Conservation (phyloP, 2,113 vertebrate species). For the Gila orcuttii region DNA sequence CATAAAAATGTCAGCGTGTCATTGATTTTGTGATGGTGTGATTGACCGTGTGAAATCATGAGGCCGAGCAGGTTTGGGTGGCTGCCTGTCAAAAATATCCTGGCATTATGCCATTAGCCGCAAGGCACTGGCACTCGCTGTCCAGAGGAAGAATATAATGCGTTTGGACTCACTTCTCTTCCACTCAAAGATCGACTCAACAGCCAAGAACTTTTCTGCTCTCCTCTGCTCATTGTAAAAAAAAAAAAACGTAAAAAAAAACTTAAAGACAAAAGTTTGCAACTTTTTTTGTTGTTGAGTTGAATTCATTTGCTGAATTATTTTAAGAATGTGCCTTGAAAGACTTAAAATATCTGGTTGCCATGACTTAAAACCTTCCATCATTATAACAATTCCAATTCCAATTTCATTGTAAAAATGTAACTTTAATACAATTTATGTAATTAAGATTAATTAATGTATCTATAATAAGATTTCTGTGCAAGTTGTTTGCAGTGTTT, state of each 20-base stretch:
- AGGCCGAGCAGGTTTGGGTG: neutral
- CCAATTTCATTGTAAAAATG: too few relatives aligned
- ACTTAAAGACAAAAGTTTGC: neutral
- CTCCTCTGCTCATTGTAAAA: neutral
- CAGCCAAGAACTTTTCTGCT: neutral
- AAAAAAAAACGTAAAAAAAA: neutral
- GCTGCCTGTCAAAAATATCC: slow-evolving; percentile 29
- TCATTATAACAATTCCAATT: neutral
- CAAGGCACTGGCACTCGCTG: slow-evolving; percentile 1
- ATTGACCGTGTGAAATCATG: slow-evolving; percentile 2
- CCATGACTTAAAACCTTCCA: neutral
- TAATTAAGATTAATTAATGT: neutral
- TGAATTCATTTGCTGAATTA: neutral
- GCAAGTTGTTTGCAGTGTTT: neutral
- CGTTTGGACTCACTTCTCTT: neutral
- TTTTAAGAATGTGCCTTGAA: neutral
- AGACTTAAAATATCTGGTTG: neutral
- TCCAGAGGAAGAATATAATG: slow-evolving; percentile 20
- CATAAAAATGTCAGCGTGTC: slow-evolving; percentile 18
- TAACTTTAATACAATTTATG: neutral
- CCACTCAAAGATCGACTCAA: slow-evolving; percentile 3
- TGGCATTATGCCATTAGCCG: slow-evolving; percentile 31
- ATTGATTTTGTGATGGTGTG: slow-evolving; percentile 28
- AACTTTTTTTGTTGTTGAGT: neutral
- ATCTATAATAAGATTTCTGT: neutral